Conservation (phyloP, 2,113 vertebrate species). For the Nothocercus nigrocapillus region DNA sequence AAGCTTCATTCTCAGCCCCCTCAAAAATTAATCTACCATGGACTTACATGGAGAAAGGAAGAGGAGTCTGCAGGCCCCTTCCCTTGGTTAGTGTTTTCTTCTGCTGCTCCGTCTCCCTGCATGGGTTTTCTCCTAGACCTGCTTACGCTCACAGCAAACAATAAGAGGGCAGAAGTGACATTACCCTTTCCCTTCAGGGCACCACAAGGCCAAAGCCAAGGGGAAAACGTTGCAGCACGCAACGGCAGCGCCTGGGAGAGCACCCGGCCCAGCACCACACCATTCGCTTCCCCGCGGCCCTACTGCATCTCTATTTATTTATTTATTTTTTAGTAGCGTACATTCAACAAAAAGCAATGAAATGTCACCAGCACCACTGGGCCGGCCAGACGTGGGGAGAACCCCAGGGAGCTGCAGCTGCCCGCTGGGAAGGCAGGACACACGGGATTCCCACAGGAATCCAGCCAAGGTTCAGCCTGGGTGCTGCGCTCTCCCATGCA, state of each 20-base stretch:
- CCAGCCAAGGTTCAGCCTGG: slow-evolving; percentile 11
- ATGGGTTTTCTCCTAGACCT: background rate
- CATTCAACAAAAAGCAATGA: background rate
- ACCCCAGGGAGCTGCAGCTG: background rate
- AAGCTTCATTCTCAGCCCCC: slow-evolving; percentile 27
- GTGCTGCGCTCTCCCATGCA: background rate
- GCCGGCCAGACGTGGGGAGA: background rate
- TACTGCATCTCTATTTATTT: background rate
- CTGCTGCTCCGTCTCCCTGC: background rate
- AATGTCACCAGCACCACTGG: background rate
- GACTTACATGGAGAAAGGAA: background rate
- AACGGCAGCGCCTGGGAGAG: background rate
- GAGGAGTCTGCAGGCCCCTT: accelerated
- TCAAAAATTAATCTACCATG: background rate
- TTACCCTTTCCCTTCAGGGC: background rate
- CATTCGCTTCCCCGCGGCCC: background rate
- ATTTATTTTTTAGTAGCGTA: background rate
- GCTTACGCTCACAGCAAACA: background rate
- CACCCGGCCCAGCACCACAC: background rate
- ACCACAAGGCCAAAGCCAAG: background rate
- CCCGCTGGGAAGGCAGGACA: slow-evolving; percentile 13
- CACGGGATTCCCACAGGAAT: slow-evolving; percentile 42
- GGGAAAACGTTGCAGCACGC: background rate
- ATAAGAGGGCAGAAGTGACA: accelerated
- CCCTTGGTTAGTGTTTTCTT: background rate